These are phyloP conservation scores for Eclectus roratus DNA, from an alignment of 2,113 vertebrate species.

Conservation along the genomic window DNA sequence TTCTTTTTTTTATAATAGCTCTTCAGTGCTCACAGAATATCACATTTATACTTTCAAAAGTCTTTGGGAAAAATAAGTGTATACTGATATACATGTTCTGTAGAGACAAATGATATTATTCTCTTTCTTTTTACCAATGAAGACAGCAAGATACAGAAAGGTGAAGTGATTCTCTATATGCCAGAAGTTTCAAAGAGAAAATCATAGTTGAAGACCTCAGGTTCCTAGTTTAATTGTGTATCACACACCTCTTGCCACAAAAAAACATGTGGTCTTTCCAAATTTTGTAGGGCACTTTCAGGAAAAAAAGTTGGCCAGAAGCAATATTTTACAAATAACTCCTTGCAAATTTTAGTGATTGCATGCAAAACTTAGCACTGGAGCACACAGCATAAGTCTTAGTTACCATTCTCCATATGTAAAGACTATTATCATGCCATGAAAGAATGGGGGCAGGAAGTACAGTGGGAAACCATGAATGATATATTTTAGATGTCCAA, in stretches of 20 bases:
- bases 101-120: background rate
- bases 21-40: background rate
- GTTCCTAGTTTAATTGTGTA: background rate
- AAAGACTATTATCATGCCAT: background rate
- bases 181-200: background rate
- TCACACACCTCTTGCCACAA: background rate
- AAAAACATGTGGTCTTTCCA: background rate
- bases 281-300: background rate
- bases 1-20: background rate
- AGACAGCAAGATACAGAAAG: background rate
- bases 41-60: background rate
- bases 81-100: accelerated
- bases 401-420: background rate
- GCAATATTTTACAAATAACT: background rate
- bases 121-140: background rate
- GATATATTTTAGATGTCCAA: background rate
- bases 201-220: background rate
- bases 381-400: background rate
- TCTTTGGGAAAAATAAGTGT: background rate
- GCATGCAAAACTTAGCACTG: background rate
- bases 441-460: background rate
- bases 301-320: background rate
- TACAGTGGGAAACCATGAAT: background rate
- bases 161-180: background rate
- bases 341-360: background rate